Evolutionary conservation across 2,888 invertebrate species (phyloP).

Genomic region (Abrostola triplasia): DNA sequence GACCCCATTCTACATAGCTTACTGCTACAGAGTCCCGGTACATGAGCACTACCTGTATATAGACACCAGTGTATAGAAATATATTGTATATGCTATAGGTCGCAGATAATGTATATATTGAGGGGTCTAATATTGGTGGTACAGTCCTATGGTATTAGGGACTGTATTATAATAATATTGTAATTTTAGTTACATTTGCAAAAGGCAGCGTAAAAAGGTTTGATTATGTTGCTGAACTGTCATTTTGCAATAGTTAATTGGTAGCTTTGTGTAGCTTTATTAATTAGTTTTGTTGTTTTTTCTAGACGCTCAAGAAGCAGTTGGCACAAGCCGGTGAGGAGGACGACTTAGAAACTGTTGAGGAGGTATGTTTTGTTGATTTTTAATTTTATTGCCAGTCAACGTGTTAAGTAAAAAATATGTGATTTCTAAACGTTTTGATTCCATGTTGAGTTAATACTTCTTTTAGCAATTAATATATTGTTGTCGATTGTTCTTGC

Average conservation of each 20-base stretch:
- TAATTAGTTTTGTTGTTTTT: constrained; percentile 41
- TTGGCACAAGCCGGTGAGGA: constrained; percentile 79
- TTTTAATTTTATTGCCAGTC: too few relatives aligned
- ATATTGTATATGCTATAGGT: constrained; percentile 12
- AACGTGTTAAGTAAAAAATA: too few relatives aligned
- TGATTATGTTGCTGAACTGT: constrained; percentile 9
- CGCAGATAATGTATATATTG: not conserved
- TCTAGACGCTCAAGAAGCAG: constrained; percentile 82
- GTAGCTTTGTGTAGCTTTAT: not conserved
- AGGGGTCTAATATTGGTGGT: not conserved
- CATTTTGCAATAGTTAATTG: constrained; percentile 8
- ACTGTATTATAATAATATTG: too few relatives aligned
- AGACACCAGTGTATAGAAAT: constrained; percentile 65
- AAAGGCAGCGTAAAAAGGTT: not conserved
- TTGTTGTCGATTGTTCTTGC: constrained; percentile 2
- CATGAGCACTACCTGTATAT: constrained; percentile 64
- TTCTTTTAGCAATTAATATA: not conserved
- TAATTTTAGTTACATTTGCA: too few relatives aligned
- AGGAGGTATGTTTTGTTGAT: constrained; percentile 71
- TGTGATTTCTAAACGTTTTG: too few relatives aligned
- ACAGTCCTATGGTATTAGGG: too few relatives aligned
- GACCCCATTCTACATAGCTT: constrained; percentile 53
- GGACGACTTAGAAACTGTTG: constrained; percentile 76
- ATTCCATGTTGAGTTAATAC: not conserved
- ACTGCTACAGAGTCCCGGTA: constrained; percentile 41